Evolutionary conservation across 1,140 invertebrate genomes (phyloP), one percentile per base, ranked within the genome.

Genomic region (Cheumatopsyche charites): DNA sequence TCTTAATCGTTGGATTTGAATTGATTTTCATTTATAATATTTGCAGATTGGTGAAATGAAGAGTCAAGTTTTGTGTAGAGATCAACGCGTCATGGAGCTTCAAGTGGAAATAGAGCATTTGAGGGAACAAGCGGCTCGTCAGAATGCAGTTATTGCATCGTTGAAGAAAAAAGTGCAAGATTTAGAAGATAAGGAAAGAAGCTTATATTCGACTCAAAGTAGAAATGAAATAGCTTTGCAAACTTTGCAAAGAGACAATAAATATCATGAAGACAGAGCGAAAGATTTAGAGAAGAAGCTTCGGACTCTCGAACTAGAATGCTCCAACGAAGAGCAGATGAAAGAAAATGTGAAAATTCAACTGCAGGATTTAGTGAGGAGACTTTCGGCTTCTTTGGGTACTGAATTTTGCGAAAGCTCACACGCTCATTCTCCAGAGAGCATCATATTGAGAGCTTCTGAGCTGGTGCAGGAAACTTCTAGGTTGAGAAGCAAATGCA

Each of bases 81-180:
- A 91, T 69, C 88, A 90, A 78, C 82, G 88, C 77, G 86, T 90
- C 69, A 78, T 89, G 75, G 89, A 91, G 75, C 81, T 91, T 58
- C 88, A 90, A 78, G 81, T 87, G 1, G 90, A 92, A 79, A 87
- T 88, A 1, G 90, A 92, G 76, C 89, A 90, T 77, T 79, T 94
- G 1, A 85, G 91, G 29, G 91, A 94, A 73, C 92, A 94, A 82
- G 87, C 91, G 42, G 92, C 92, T 0, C 82, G 92, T 42, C 91
- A 94, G 80, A 91, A 90, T 77, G 89, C 92, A 0, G 86, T 94
- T 29, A 92, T 94, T 71, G 87, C 86, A 6, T 93, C 91, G 0
- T 84, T 94, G 17, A 90, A 91, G 77, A 91, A 91, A 79, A 88
- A 91, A 73, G 87, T 94, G 49, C 90, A 92, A 84, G 91, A 93